Base-by-base conservation (phyloP, 2,113 vertebrate species). In the Sinocyclocheilus grahami region DNA sequence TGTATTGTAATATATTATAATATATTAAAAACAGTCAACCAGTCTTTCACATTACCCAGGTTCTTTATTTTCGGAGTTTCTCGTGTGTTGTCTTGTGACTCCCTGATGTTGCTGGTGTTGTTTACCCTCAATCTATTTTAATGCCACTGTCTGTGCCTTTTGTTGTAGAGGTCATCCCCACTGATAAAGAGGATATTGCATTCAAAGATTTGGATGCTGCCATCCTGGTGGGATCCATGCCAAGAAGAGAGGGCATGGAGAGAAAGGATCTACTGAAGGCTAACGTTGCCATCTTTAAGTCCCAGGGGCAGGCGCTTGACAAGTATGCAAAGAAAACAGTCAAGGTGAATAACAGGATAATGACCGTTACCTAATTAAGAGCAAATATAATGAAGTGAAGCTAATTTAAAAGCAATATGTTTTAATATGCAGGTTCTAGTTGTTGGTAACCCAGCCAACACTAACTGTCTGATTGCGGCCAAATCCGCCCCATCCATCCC, bases 401-500 rank as follows among this genome's bases (percentile, higher is more conserved):
- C 76, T 30, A 5, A 55, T 78, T 16, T 20, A 3, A 78, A 78
- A 3, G 7, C 27, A 0, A 8, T 30, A 27, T 60, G 16, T 63
- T 20, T 16, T 76, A 10, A 62, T 85, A 63, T n/a, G 46, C 80
- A 97, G 96, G 96, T 97, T 58, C 92, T 97, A 37, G 96, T 97
- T 24, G 96, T 97, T 87, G 96, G 96, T 65, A 97, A 97, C 91
- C 96, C 96, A 84, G 96, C 96, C 22, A 97, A 97, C 86, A 97
- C 96, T 33, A 97, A 97, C 93, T 97, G 96, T 88, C 89, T 97
- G 92, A 97, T 95, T 87, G 96, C 96, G 16, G 92, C 94, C 1
- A 97, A 97, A 89, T 96, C 95, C 0, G 96, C 96, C 1, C 96
- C 96, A 0, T 96, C 96, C 3, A 97, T 97, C 88, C 96, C 96